A percentile compares a stretch with the other conserved stretches of the same genome.
phyloP scores from a whole-genome alignment of 2,888 invertebrate species.

The Hololepta plana region DNA sequence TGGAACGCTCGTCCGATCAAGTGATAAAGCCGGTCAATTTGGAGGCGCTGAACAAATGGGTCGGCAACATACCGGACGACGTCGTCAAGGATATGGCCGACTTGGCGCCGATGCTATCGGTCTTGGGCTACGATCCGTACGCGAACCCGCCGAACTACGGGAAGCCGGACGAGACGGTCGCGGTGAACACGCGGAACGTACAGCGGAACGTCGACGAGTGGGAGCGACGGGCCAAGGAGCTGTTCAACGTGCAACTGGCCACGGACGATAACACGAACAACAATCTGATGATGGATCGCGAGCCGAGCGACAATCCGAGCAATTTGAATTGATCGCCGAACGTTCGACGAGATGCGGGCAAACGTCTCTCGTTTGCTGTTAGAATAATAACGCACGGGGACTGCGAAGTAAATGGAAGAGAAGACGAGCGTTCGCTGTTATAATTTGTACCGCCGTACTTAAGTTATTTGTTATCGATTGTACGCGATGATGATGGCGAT shows the following conservation, averaged over 20 bases:
- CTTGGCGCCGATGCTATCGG: slow-evolving; percentile 86
- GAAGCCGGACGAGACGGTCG: slow-evolving; percentile 57
- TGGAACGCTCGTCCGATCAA: slow-evolving; percentile 95
- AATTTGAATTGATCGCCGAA: too few species aligned
- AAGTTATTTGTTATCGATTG: too few species aligned
- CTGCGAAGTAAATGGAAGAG: too few species aligned
- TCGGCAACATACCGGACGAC: slow-evolving; percentile 75
- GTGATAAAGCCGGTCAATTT: slow-evolving; percentile 96
- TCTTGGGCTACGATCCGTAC: slow-evolving; percentile 87
- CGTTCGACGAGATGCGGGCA: too few species aligned
- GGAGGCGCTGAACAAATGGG: slow-evolving; percentile 89
- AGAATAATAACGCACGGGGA: too few species aligned
- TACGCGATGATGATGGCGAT: too few species aligned
- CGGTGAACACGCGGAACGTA: slow-evolving; percentile 38
- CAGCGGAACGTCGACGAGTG: slow-evolving; percentile 22
- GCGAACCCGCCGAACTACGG: slow-evolving; percentile 94
- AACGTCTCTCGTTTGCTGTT: too few species aligned
- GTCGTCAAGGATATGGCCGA: slow-evolving; percentile 83
- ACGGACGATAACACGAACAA: too few species aligned
- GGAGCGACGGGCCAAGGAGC: slow-evolving; percentile 27
- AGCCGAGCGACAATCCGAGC: too few species aligned
- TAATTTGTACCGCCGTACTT: too few species aligned
- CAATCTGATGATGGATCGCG: too few species aligned
- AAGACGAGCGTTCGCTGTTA: too few species aligned
- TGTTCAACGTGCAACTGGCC: slow-evolving; percentile 22